Evolutionary conservation across 2,888 invertebrate genomes (phyloP).

Genomic region (Phyto melanocephala): DNA sequence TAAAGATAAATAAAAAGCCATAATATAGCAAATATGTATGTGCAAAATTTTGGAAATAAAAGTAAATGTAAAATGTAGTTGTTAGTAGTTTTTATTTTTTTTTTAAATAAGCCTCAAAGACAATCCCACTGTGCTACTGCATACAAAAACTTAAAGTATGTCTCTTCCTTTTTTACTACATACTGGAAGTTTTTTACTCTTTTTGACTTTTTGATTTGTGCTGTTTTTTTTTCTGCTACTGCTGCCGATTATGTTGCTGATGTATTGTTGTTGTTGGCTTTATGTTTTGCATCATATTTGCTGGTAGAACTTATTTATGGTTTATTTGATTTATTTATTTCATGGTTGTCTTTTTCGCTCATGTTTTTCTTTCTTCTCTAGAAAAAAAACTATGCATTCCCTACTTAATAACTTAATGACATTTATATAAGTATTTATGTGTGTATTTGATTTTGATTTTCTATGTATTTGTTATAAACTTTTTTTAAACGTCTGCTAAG

Average conservation of each 20-base stretch:
- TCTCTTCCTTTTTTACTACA: background rate
- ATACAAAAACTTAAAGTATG: background rate
- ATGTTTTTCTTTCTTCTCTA: background rate
- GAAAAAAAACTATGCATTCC: conserved; percentile 28
- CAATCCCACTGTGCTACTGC: background rate
- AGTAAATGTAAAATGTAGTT: too few relatives aligned
- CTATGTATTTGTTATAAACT: background rate
- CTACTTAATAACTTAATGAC: conserved; percentile 67
- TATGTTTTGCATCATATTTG: conserved; percentile 17
- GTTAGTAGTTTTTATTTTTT: too few relatives aligned
- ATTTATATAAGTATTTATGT: conserved; percentile 41
- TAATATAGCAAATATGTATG: too few relatives aligned
- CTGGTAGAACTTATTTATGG: conserved; percentile 50
- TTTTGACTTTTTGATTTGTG: conserved; percentile 39
- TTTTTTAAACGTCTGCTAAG: conserved; percentile 33
- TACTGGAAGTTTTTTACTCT: background rate
- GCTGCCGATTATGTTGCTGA: background rate
- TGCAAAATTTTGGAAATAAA: too few relatives aligned
- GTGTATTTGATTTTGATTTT: background rate
- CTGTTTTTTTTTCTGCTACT: conserved; percentile 12
- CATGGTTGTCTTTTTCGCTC: conserved; percentile 30
- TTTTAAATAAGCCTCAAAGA: too few relatives aligned
- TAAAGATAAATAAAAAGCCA: too few relatives aligned
- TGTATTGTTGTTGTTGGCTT: conserved; percentile 4
- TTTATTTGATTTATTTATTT: conserved; percentile 60